phyloP scores from a whole-genome alignment of 1,140 invertebrate genomes.

The Geopemphigus sp. region DNA sequence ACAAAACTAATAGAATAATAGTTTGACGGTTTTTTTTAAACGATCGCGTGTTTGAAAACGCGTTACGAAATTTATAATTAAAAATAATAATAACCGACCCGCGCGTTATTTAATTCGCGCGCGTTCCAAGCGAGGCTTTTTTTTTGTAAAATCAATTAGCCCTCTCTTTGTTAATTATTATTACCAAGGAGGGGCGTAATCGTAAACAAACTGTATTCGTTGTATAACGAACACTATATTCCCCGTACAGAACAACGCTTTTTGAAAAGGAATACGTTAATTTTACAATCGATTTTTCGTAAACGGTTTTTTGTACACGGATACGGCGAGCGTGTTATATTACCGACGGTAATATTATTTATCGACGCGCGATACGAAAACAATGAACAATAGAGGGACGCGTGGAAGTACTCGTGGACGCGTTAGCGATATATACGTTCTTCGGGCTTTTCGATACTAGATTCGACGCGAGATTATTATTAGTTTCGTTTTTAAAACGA shows the following conservation, averaged over 20 bases:
- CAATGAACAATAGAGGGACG: too few relatives aligned
- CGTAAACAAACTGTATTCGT: background rate
- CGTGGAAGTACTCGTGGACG: too few relatives aligned
- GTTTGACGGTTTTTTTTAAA: background rate
- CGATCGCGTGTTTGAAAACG: background rate
- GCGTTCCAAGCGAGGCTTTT: constrained; percentile 3
- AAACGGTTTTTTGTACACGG: too few relatives aligned
- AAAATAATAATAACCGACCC: constrained; percentile 34
- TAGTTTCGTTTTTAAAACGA: background rate
- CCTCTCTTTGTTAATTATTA: background rate
- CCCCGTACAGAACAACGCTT: background rate
- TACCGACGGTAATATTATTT: too few relatives aligned
- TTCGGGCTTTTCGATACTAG: background rate
- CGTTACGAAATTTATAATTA: constrained; percentile 38
- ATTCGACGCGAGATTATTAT: background rate
- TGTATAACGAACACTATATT: background rate
- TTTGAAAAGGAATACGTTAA: background rate
- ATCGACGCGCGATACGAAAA: too few relatives aligned
- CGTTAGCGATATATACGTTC: background rate
- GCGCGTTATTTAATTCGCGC: background rate
- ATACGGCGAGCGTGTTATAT: too few relatives aligned
- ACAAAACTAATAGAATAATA: background rate
- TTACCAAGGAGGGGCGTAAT: background rate
- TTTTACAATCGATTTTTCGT: background rate
- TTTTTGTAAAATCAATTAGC: background rate